These are phyloP conservation scores for Bombus confusus DNA, from an alignment of 1,140 invertebrate species.

Conservation along the genomic window DNA sequence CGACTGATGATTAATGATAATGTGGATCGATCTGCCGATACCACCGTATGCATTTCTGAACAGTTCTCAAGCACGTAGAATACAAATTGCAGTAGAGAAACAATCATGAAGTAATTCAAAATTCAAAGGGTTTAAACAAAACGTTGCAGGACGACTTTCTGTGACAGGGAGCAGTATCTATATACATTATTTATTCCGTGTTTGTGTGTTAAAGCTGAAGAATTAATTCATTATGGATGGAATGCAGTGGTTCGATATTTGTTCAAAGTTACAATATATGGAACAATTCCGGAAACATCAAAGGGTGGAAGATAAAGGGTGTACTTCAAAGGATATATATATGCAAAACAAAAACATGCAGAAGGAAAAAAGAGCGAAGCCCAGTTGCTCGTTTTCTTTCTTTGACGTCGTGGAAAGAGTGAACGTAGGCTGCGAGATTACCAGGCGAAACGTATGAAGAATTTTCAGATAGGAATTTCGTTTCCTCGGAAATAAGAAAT, in stretches of 20 bases:
- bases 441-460: not conserved
- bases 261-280: not conserved
- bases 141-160: too few relatives aligned
- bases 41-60: too few relatives aligned
- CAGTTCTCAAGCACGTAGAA: too few relatives aligned
- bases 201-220: not conserved
- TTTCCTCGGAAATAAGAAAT: not conserved
- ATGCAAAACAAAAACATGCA: conserved; percentile 19
- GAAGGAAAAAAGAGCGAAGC: not conserved
- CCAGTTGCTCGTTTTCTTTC: not conserved
- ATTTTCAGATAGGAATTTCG: conserved; percentile 13
- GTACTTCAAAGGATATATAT: conserved; percentile 1
- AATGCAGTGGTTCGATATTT: not conserved
- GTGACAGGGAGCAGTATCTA: too few relatives aligned
- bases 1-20: not conserved
- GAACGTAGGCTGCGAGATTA: not conserved
- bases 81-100: too few relatives aligned
- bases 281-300: conserved; percentile 6
- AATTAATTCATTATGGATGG: not conserved
- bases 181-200: not conserved
- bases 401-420: conserved; percentile 19
- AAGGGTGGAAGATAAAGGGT: not conserved
- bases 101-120: too few relatives aligned
- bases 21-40: too few relatives aligned
- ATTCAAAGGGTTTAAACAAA: too few relatives aligned